phyloP scores from a whole-genome alignment of 1,140 invertebrate species.

The Anastrepha ludens region DNA sequence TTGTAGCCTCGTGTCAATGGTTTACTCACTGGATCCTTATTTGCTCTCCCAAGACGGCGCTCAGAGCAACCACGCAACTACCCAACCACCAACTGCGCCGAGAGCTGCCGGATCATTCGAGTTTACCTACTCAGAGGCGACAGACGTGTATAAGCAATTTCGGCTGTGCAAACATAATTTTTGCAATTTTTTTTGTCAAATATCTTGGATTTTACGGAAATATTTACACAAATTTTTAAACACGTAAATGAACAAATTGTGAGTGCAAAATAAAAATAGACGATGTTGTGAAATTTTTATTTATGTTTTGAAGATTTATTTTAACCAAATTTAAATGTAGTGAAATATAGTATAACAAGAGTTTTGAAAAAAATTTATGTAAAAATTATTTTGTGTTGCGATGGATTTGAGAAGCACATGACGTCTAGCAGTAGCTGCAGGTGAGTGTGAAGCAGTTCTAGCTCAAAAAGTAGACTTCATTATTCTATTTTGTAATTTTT shows the following conservation, averaged over 20 bases:
- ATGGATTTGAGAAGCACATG: conserved; percentile 16
- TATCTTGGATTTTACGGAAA: background rate
- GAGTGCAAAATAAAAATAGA: background rate
- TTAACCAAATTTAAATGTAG: background rate
- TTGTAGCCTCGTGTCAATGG: background rate
- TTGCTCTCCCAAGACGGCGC: background rate
- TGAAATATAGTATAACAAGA: background rate
- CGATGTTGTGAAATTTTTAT: background rate
- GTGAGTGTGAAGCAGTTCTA: background rate
- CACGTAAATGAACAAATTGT: background rate
- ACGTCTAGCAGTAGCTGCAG: background rate
- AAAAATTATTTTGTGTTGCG: background rate
- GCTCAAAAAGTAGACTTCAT: background rate
- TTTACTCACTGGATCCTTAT: background rate
- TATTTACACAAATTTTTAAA: background rate
- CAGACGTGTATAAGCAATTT: conserved; percentile 24
- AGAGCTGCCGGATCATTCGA: conserved; percentile 7
- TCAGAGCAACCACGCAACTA: background rate
- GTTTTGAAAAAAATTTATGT: conserved; percentile 9
- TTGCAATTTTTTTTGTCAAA: background rate
- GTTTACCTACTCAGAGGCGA: conserved; percentile 2
- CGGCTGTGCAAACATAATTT: conserved; percentile 22
- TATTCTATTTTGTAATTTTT: background rate
- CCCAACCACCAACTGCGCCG: conserved; percentile 5
- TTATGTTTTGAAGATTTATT: background rate